Percentiles rank a stretch among this genome's conserved stretches.
Evolutionary conservation across 2,888 invertebrate species (phyloP).

Genomic region (Listrodromus nycthemerus): DNA sequence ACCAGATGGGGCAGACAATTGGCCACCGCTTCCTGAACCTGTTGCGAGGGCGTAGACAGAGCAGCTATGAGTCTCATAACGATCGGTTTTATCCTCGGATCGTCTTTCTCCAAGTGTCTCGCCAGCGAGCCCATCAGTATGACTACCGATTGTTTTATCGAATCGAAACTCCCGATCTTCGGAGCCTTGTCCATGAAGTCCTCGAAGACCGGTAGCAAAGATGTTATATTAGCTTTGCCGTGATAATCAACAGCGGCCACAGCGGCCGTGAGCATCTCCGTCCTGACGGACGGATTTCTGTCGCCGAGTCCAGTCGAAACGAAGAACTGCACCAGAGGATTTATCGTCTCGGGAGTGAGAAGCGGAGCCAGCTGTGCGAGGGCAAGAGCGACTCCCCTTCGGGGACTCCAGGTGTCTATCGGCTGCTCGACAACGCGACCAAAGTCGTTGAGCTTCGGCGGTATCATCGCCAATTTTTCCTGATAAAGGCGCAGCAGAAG

Average conservation of each 20-base stretch:
- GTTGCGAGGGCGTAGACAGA: conserved; percentile 98
- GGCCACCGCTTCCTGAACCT: conserved; percentile 98
- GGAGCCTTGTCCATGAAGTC: conserved; percentile 97
- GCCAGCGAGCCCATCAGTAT: conserved; percentile 99
- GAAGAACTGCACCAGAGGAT: conserved; percentile 91
- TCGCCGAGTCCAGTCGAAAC: conserved; percentile 95
- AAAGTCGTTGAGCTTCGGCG: conserved; percentile 95
- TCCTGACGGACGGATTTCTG: conserved; percentile 92
- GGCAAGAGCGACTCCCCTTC: conserved; percentile 95
- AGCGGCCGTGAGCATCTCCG: conserved; percentile 97
- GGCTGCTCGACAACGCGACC: conserved; percentile 94
- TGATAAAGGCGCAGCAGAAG: conserved; percentile 90
- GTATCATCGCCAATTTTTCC: conserved; percentile 92
- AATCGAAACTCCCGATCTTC: conserved; percentile 95
- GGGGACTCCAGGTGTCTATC: conserved; percentile 95
- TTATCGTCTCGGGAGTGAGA: conserved; percentile 89
- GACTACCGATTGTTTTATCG: conserved; percentile 97
- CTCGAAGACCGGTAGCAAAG: conserved; percentile 96
- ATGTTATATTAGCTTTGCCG: conserved; percentile 90
- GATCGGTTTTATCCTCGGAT: conserved; percentile 96
- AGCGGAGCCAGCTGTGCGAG: conserved; percentile 92
- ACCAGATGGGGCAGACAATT: conserved; percentile 98
- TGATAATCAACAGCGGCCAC: conserved; percentile 95
- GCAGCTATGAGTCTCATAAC: conserved; percentile 95
- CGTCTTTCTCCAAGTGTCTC: conserved; percentile 96